These are phyloP conservation scores for Porphyrio hochstetteri DNA, from an alignment of 2,113 vertebrate species.

Conservation along the genomic window DNA sequence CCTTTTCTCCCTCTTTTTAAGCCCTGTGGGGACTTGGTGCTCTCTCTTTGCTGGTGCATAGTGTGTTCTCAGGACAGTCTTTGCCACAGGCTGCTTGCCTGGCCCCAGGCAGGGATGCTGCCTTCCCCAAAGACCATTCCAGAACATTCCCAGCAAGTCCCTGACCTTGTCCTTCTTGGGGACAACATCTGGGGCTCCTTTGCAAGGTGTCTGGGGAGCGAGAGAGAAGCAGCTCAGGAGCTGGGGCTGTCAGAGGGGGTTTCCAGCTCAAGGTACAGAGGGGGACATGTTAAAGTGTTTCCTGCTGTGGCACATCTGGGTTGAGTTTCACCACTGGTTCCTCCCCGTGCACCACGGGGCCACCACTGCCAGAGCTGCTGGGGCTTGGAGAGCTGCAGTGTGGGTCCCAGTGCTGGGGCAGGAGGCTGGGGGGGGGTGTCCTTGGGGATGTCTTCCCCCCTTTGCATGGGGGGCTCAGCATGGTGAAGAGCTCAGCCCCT, in stretches of 20 bases:
- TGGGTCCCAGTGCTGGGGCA: background rate
- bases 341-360: background rate
- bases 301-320: slow-evolving; percentile 10
- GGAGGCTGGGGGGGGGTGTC: background rate
- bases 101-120: background rate
- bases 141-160: background rate
- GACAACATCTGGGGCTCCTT: background rate
- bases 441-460: accelerated
- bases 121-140: background rate
- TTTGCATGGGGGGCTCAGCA: accelerated
- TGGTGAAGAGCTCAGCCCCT: background rate
- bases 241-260: background rate
- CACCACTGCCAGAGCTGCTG: background rate
- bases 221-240: background rate
- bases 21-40: accelerated
- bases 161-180: background rate
- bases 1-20: background rate
- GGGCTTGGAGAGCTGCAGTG: accelerated
- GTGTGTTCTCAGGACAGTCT: background rate
- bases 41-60: background rate
- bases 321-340: background rate
- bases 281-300: background rate
- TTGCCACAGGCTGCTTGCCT: accelerated
- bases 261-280: background rate
- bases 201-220: background rate